A percentile compares a stretch with the other conserved stretches of the same genome.
Evolutionary conservation across 2,797 vertebrate species (phyloP).

Genomic region (Epinephelus coioides): DNA sequence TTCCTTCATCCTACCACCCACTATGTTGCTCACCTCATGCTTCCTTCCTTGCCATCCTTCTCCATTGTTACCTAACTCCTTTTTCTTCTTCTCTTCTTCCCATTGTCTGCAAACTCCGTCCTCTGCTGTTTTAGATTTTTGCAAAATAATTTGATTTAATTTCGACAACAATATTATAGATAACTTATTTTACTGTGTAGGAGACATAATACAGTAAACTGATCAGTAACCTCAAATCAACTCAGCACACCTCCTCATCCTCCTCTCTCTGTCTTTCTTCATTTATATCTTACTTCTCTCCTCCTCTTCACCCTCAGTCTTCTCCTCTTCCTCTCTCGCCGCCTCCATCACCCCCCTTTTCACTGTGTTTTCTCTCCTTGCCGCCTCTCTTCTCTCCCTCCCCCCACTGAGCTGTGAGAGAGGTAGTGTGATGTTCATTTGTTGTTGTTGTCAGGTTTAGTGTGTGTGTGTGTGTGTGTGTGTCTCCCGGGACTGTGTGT

Average conservation of each 20-base stretch:
- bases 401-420: constrained; percentile 33
- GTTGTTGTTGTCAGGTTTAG: constrained; percentile 55
- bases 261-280: neutral
- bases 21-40: neutral
- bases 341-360: constrained; percentile 1
- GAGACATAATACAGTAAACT: neutral
- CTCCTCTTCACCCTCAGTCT: neutral
- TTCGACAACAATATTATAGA: neutral
- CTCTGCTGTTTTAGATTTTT: neutral
- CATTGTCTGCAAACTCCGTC: too few relatives aligned
- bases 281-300: neutral
- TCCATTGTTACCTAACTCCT: neutral
- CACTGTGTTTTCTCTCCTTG: neutral
- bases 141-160: neutral
- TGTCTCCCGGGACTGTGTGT: constrained; percentile 46
- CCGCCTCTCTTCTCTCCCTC: neutral
- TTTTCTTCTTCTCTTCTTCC: too few relatives aligned
- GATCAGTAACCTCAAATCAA: neutral
- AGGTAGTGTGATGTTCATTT: constrained; percentile 39
- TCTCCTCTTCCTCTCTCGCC: neutral
- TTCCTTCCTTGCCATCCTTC: neutral
- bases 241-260: neutral
- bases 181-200: neutral
- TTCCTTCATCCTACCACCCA: neutral
- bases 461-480: too few relatives aligned